Evolutionary conservation across 2,888 invertebrate species (phyloP).

Genomic region (Drosophila subquinaria): DNA sequence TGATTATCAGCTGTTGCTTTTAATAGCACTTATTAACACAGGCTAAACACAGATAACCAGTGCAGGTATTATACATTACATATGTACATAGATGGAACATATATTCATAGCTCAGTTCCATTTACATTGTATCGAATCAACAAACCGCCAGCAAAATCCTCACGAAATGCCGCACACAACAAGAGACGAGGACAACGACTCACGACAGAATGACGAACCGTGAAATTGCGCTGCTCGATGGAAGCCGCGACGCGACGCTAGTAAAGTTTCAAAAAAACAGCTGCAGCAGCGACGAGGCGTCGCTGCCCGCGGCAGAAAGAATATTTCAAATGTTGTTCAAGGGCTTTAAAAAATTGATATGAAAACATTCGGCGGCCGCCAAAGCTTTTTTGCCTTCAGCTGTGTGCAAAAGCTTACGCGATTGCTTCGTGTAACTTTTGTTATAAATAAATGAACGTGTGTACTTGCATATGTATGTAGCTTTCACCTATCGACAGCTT

Average conservation of each 20-base stretch:
- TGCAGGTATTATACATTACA: slow-evolving; percentile 13
- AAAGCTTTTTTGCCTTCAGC: slow-evolving; percentile 63
- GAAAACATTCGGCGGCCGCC: slow-evolving; percentile 57
- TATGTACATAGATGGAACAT: slow-evolving; percentile 6
- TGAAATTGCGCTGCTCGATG: slow-evolving; percentile 19
- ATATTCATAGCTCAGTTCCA: slow-evolving; percentile 19
- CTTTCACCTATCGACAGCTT: slow-evolving; percentile 33
- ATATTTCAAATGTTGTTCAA: slow-evolving; percentile 27
- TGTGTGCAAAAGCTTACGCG: slow-evolving; percentile 48
- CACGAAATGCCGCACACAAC: slow-evolving; percentile 47
- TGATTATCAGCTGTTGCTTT: slow-evolving; percentile 48
- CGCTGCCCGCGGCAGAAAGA: slow-evolving; percentile 55
- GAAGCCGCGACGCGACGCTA: slow-evolving; percentile 27
- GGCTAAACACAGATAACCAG: slow-evolving; percentile 13
- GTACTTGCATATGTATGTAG: slow-evolving; percentile 19
- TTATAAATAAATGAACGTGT: neutral
- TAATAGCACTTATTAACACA: slow-evolving; percentile 13
- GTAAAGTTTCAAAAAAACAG: slow-evolving; percentile 63
- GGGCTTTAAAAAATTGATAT: slow-evolving; percentile 37
- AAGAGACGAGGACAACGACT: slow-evolving; percentile 66
- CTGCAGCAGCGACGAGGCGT: slow-evolving; percentile 51
- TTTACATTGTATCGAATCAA: slow-evolving; percentile 47
- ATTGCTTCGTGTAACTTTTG: neutral
- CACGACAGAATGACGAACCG: slow-evolving; percentile 66
- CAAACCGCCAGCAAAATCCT: slow-evolving; percentile 39